Conservation (phyloP, 2,888 invertebrate species). For the Furcula furcula region DNA sequence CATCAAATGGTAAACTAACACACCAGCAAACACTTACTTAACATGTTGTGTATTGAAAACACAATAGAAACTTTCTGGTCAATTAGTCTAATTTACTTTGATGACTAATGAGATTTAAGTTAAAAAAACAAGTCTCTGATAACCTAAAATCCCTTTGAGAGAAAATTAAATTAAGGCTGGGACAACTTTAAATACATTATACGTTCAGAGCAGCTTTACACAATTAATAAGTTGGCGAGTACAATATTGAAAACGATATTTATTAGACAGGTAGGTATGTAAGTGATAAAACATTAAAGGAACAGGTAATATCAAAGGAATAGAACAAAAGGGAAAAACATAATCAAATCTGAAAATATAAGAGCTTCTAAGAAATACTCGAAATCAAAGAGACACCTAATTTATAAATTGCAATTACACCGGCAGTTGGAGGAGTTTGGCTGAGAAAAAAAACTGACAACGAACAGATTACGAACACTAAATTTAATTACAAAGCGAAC, state of each 20-base stretch:
- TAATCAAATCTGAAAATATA: constrained; percentile 58
- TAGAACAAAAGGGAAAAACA: constrained; percentile 49
- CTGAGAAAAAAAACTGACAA: constrained; percentile 58
- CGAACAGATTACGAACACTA: constrained; percentile 78
- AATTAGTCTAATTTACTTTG: constrained; percentile 8
- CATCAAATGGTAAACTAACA: constrained; percentile 51
- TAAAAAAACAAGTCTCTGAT: constrained; percentile 17
- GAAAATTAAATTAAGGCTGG: constrained; percentile 19
- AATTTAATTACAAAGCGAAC: constrained; percentile 80
- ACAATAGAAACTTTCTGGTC: constrained; percentile 7
- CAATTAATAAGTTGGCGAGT: constrained; percentile 15
- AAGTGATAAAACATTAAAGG: constrained; percentile 30
- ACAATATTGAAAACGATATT: constrained; percentile 22
- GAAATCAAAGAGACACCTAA: constrained; percentile 70
- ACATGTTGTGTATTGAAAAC: constrained; percentile 5
- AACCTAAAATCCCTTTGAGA: constrained; percentile 24
- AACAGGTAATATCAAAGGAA: constrained; percentile 43
- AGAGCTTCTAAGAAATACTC: constrained; percentile 56
- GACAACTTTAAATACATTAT: constrained; percentile 28
- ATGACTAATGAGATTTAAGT: constrained; percentile 19
- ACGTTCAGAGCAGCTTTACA: constrained; percentile 19
- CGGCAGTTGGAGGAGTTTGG: constrained; percentile 52
- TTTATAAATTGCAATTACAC: constrained; percentile 78
- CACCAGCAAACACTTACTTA: constrained; percentile 15
- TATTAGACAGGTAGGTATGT: constrained; percentile 19